Base-by-base conservation (phyloP, 1,140 invertebrate species). In the Drosophila rhopaloa region DNA sequence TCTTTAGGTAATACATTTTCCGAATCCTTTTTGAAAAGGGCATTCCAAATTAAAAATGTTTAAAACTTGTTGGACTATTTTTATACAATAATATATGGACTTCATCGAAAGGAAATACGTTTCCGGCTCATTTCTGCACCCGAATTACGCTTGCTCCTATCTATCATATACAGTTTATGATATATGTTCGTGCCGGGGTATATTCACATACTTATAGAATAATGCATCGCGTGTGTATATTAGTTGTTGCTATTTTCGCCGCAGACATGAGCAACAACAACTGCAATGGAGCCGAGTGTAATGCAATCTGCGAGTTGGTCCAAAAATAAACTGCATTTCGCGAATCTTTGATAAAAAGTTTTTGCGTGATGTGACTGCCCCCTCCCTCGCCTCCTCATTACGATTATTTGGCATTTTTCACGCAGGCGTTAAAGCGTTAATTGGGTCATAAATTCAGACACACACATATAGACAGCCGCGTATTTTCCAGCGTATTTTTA, bases 361-460 rank as follows among this genome's bases (percentile, higher is more conserved):
- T 78, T 82, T 67, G 68, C 72, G 63, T 88, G 65, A 72, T 68
- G 48, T 56, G 54, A 51, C 56, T 35, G 35, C 3, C 27, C n/a
- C 40, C 43, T 50, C 46, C 50, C 41, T 19, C 27, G 35, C 55
- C 59, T 48, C 60, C 16, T 27, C 63, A 71, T 58, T 71, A 58
- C 65, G 61, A 67, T 53, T 67, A 77, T 83, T 81, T 61, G 79
- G 68, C 66, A 70, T 75, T 76, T 75, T 75, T 82, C 80, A 79
- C 70, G 70, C 66, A 62, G 65, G 72, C 79, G 79, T 79, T 86
- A 79, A 86, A 58, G 67, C 79, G 79, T 80, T 88, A 88, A 88
- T 88, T 88, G 84, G 83, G 80, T 89, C 79, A 89, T 88, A 88
- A 88, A 88, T 88, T 89, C 55, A 60, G 55, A 65, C 68, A 68